These are phyloP conservation scores for Elephantulus edwardii DNA, from an alignment of 2,113 vertebrate genomes.

Conservation along the genomic window DNA sequence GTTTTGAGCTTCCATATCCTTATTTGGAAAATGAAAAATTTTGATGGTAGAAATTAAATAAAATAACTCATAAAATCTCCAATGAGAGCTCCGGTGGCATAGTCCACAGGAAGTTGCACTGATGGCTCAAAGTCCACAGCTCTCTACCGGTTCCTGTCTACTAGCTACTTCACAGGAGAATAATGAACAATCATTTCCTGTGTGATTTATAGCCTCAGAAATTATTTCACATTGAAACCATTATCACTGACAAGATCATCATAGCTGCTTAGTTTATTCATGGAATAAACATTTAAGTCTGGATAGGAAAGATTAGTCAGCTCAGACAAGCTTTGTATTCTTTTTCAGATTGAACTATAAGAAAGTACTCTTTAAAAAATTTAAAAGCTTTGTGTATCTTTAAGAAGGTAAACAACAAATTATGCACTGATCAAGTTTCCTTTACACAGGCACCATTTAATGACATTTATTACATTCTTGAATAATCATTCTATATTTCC, in stretches of 20 bases:
- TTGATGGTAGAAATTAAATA: constrained; percentile 15
- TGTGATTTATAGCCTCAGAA: too few species aligned
- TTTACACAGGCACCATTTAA: background rate
- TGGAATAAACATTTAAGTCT: background rate
- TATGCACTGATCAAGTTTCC: background rate
- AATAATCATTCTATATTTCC: background rate
- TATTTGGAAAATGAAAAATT: constrained; percentile 15
- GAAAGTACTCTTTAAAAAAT: background rate
- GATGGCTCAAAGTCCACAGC: too few species aligned
- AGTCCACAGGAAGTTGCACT: too few species aligned
- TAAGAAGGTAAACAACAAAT: background rate
- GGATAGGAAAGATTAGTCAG: background rate
- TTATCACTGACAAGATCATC: background rate
- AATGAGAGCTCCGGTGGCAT: too few species aligned
- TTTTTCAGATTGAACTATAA: background rate
- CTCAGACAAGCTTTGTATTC: background rate
- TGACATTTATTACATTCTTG: background rate
- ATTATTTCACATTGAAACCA: too few species aligned
- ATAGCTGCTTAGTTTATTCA: background rate
- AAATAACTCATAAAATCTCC: background rate
- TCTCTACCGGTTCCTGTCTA: too few species aligned
- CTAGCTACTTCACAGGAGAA: too few species aligned
- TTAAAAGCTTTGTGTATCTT: background rate
- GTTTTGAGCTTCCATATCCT: background rate
- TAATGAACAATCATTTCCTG: too few species aligned